Base-by-base conservation (phyloP, 2,797 vertebrate genomes). In the Sus cebifrons region DNA sequence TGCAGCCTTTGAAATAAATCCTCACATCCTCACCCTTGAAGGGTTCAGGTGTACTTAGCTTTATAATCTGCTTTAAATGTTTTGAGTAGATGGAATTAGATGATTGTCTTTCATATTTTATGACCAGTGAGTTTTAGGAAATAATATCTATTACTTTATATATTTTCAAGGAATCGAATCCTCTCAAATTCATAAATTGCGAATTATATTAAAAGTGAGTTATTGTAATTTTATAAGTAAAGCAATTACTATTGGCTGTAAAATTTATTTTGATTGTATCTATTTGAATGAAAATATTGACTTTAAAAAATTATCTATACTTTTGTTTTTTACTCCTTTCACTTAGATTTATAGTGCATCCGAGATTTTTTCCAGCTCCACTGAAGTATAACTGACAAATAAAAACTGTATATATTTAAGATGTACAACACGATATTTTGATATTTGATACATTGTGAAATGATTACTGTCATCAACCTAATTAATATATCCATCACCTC, bases 41-140 rank as follows among this genome's bases (percentile, higher is more conserved):
- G 98, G 98, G 98, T 99, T 99, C 98, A 98, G 97, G 89, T 98
- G 98, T 99, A 99, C 99, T 99, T 99, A 99, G 99, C 99, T 98
- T 98, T 98, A 98, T 99, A 99, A 99, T 99, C 99, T 99, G 98
- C 98, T 98, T 99, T 98, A 98, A 98, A 99, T 98, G 98, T 99
- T 98, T 99, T 98, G 98, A 99, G 97, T 98, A 98, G 98, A 98
- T 99, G 96, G 97, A 97, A 98, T 96, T 83, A 86, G 84, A 84
- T 84, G 15, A 40, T 68, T 96, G 78, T 89, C 67, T 82, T 91
- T 91, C 29, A 54, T 93, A 65, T 91, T 91, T 96, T 64, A 77
- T 97, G 70, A 82, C 20, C 58, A 91, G 20, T 82, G 75, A 78
- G 60, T 91, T 82, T 94, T 81, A 95, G 74, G 36, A 18, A 74